A percentile compares a stretch with the other conserved stretches of the same genome.
These are phyloP conservation scores for Orthosia incerta DNA, from an alignment of 2,888 invertebrate species.

Conservation along the genomic window DNA sequence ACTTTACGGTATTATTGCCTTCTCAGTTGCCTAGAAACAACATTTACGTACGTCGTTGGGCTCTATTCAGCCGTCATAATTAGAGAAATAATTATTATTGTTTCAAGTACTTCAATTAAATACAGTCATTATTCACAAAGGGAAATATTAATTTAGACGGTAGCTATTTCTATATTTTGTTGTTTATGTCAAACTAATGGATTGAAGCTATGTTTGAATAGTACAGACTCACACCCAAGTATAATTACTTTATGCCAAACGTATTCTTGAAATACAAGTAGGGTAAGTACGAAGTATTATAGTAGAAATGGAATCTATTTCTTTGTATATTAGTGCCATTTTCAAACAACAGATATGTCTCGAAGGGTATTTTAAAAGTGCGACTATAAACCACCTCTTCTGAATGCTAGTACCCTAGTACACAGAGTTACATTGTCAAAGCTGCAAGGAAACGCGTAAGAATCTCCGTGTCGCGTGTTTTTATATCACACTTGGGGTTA, in stretches of 20 bases:
- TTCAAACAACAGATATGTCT: background rate
- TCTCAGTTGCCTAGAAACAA: constrained; percentile 38
- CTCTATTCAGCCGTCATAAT: constrained; percentile 38
- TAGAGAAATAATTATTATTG: constrained; percentile 38
- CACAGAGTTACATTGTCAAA: constrained; percentile 10
- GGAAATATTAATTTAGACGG: constrained; percentile 45
- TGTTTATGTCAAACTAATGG: constrained; percentile 13
- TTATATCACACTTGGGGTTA: constrained; percentile 51
- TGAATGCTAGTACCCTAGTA: background rate
- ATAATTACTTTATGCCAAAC: constrained; percentile 46
- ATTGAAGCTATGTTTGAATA: constrained; percentile 38
- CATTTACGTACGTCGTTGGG: constrained; percentile 29
- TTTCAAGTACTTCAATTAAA: constrained; percentile 59
- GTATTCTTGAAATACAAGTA: constrained; percentile 42
- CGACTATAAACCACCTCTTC: background rate
- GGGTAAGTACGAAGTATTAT: constrained; percentile 8
- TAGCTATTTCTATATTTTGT: constrained; percentile 37
- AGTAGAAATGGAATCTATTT: constrained; percentile 15
- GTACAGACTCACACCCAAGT: constrained; percentile 14
- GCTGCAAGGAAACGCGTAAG: constrained; percentile 24
- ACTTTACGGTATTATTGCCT: constrained; percentile 35
- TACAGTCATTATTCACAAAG: constrained; percentile 49
- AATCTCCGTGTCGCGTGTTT: constrained; percentile 37
- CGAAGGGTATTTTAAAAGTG: constrained; percentile 10
- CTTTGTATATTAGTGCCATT: background rate